These are phyloP conservation scores for Neoniphon sammara DNA, from an alignment of 2,797 vertebrate genomes.

Conservation along the genomic window DNA sequence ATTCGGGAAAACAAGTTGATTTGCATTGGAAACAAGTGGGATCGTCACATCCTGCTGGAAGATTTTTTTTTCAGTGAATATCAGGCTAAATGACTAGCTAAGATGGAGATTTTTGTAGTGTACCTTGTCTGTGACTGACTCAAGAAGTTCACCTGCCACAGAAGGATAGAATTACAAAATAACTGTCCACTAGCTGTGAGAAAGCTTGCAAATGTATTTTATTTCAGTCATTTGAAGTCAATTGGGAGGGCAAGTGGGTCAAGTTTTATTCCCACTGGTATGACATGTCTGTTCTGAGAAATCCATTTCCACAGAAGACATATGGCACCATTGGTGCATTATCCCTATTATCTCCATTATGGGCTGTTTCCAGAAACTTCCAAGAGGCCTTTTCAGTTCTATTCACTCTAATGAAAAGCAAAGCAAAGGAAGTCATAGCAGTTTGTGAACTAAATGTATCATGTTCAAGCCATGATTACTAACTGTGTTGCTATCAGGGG, in stretches of 20 bases:
- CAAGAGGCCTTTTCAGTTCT: not conserved
- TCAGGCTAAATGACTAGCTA: not conserved
- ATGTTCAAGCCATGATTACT: slow-evolving; percentile 6
- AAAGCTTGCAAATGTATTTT: not conserved
- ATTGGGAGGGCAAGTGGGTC: not conserved
- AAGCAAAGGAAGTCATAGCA: not conserved
- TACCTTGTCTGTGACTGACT: not conserved
- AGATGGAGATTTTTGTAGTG: not conserved
- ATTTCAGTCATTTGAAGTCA: not conserved
- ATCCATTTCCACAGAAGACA: slow-evolving; percentile 4
- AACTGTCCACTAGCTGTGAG: not conserved
- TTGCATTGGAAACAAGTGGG: too few relatives aligned
- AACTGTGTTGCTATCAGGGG: not conserved
- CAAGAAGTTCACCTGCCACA: not conserved
- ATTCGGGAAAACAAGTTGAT: too few relatives aligned
- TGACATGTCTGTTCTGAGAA: not conserved
- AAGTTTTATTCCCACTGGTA: not conserved
- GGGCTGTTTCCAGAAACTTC: not conserved
- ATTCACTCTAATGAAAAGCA: not conserved
- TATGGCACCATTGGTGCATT: not conserved
- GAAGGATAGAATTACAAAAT: not conserved
- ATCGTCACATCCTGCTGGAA: too few relatives aligned
- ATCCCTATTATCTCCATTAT: not conserved
- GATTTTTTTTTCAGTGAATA: too few relatives aligned
- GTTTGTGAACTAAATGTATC: not conserved